A percentile compares a stretch with the other conserved stretches of the same genome.
These are phyloP conservation scores for Halcyon badia DNA, from an alignment of 2,797 vertebrate species.

Conservation along the genomic window DNA sequence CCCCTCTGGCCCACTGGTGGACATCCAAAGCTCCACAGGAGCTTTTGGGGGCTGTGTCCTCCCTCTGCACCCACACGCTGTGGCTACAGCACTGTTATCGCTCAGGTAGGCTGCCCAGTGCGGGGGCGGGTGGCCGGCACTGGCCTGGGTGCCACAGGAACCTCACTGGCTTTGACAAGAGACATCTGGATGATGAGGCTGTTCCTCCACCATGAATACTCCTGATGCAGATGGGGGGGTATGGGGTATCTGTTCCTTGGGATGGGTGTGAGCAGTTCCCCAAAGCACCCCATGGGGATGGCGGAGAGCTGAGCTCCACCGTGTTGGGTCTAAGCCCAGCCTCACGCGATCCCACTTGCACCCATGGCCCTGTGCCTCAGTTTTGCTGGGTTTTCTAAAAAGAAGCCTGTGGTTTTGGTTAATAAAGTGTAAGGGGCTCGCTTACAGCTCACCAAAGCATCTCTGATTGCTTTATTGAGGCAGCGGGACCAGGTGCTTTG, in stretches of 20 bases:
- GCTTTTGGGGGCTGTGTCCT: rapidly evolving
- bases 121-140: rapidly evolving
- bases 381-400: background rate
- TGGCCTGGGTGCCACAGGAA: background rate
- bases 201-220: background rate
- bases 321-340: background rate
- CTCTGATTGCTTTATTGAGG: background rate
- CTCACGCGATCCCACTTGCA: rapidly evolving
- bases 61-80: rapidly evolving
- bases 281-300: rapidly evolving
- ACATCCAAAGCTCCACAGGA: background rate
- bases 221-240: rapidly evolving
- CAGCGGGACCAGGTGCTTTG: slow-evolving; percentile 12
- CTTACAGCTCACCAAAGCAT: background rate
- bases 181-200: background rate
- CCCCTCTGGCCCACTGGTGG: background rate
- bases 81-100: rapidly evolving
- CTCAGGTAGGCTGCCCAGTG: rapidly evolving
- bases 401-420: background rate
- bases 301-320: background rate
- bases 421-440: background rate
- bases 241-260: background rate
- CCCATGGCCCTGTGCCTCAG: rapidly evolving
- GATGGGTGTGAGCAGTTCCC: background rate
- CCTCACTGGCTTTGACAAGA: background rate